Evolutionary conservation across 2,797 vertebrate species (phyloP), one percentile per base, ranked within the genome.

Genomic region (Momotus momota): DNA sequence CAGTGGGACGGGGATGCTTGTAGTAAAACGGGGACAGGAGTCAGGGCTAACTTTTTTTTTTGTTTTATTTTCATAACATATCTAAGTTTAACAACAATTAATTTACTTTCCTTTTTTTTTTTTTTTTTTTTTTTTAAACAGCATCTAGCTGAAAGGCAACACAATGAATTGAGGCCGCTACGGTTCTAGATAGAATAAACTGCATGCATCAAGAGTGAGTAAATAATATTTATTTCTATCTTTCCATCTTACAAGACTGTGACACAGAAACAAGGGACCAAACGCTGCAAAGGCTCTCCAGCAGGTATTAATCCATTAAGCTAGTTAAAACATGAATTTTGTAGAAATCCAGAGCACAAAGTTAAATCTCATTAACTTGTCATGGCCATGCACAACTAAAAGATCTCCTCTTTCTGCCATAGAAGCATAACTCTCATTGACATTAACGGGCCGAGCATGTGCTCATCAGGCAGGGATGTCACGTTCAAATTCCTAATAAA

Each of bases 151-250:
- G 72, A 82, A 84, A 86, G 74, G 48, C 78, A 86, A 38, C 29
- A 35, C 23, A 40, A 27, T 13, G 31, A n/a, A 31, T 1, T 57
- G 48, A 75, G 51, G 35, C 65, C 60, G 73, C 60, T 54, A 23
- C 64, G 23, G 67, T 9, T 83, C 35, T 6, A 72, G 48, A 8
- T 0, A n/a, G 80, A 93, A 73, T 57, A 82, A 95, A 85, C 86
- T 33, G 20, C 14, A 8, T 6, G 41, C 51, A 33, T 54, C 79
- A 45, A 22, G 65, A 41, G 64, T 41, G 66, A 92, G 70, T 88
- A 94, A 95, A 70, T 84, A 35, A 35, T 35, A 62, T 84, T 90
- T 92, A 60, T 79, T 95, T 88, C 86, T 55, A 7, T 77, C 40
- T 73, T 78, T 86, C 23, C 52, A 0, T 54, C 70, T 81, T 86